Percentiles rank a stretch among this genome's conserved stretches.
Evolutionary conservation across 1,140 invertebrate genomes (phyloP).

Genomic region (Drosophila subpulchrella): DNA sequence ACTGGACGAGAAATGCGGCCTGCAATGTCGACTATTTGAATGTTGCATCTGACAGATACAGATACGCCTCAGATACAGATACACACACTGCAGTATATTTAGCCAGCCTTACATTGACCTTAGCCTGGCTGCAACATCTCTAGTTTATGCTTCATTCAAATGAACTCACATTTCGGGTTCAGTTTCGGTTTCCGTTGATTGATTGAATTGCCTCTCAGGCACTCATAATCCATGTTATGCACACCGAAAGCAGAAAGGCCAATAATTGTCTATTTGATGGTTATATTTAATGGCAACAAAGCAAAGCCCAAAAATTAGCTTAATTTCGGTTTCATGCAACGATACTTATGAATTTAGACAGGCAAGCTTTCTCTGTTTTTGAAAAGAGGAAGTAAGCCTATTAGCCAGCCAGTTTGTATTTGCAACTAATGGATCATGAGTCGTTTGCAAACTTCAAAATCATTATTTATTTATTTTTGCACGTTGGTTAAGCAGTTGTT

Average conservation of each 20-base stretch:
- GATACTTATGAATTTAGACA: slow-evolving; percentile 5
- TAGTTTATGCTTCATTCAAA: slow-evolving; percentile 30
- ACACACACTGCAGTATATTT: slow-evolving; percentile 23
- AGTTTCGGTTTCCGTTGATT: slow-evolving; percentile 38
- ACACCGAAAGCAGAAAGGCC: slow-evolving; percentile 29
- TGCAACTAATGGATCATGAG: neutral
- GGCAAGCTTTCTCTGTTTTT: slow-evolving; percentile 45
- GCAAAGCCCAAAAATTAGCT: slow-evolving; percentile 43
- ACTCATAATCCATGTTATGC: slow-evolving; percentile 9
- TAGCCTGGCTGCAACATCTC: slow-evolving; percentile 59
- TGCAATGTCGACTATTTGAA: slow-evolving; percentile 75
- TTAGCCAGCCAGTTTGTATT: neutral
- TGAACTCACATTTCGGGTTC: slow-evolving; percentile 18
- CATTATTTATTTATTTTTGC: neutral
- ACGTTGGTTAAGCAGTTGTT: neutral
- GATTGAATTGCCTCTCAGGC: slow-evolving; percentile 19
- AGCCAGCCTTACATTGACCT: slow-evolving; percentile 73
- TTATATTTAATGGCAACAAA: slow-evolving; percentile 11
- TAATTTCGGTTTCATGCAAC: slow-evolving; percentile 43
- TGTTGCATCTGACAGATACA: slow-evolving; percentile 80
- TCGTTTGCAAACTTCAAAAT: neutral
- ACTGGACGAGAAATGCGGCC: slow-evolving; percentile 56
- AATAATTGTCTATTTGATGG: slow-evolving; percentile 47
- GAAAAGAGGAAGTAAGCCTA: slow-evolving; percentile 6
- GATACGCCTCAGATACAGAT: slow-evolving; percentile 27